phyloP scores from a whole-genome alignment of 2,888 invertebrate genomes.

The Hirtodrosophila alboralis region DNA sequence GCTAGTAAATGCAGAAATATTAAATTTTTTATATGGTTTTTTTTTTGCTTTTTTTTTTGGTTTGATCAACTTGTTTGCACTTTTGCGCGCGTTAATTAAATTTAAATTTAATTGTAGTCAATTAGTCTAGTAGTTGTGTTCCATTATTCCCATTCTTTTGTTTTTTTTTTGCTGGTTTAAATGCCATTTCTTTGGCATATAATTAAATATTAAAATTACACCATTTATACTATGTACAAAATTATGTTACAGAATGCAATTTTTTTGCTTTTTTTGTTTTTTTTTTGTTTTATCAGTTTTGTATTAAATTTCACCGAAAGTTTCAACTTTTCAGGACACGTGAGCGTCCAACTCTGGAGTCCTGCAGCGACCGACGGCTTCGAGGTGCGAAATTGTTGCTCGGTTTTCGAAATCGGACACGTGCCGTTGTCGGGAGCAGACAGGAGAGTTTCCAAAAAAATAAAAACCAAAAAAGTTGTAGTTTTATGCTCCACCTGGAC shows the following conservation, averaged over 20 bases:
- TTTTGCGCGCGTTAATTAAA: conserved; percentile 44
- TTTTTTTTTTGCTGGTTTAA: conserved; percentile 11
- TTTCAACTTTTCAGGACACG: conserved; percentile 60
- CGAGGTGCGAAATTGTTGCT: conserved; percentile 48
- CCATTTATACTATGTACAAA: conserved; percentile 68
- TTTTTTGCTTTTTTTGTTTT: not conserved
- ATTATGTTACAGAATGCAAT: conserved; percentile 73
- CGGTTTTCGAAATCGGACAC: conserved; percentile 52
- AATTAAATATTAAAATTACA: conserved; percentile 68
- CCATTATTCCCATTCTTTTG: conserved; percentile 18
- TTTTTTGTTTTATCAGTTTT: conserved; percentile 9
- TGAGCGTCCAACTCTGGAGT: conserved; percentile 15
- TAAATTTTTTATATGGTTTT: no score
- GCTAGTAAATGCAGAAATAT: conserved; percentile 81
- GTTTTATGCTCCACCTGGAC: conserved; percentile 15
- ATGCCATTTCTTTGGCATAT: conserved; percentile 19
- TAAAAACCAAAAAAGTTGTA: conserved; percentile 26
- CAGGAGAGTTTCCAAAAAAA: conserved; percentile 12
- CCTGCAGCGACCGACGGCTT: not conserved
- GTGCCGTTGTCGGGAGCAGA: conserved; percentile 29
- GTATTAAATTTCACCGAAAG: conserved; percentile 63
- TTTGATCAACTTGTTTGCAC: conserved; percentile 38
- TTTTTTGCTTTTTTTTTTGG: conserved; percentile 19
- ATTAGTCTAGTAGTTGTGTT: conserved; percentile 71
- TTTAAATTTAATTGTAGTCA: conserved; percentile 57